A percentile compares a stretch with the other conserved stretches of the same genome.
phyloP scores from a whole-genome alignment of 2,113 vertebrate species.

The Crocuta crocuta region DNA sequence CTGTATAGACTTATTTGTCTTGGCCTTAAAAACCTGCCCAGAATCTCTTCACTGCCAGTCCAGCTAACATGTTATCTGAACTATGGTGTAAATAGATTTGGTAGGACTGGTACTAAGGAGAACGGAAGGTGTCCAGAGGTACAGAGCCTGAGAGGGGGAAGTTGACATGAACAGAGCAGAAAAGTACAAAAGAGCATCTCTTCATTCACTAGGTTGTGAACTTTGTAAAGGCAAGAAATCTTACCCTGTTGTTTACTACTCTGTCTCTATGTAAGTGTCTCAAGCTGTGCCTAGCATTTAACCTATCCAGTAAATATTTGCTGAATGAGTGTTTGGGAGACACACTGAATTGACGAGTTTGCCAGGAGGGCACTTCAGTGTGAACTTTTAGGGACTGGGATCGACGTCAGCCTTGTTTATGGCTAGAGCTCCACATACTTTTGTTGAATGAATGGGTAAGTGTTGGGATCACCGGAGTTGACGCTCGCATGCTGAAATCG shows the following conservation, averaged over 20 bases:
- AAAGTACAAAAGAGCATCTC: neutral
- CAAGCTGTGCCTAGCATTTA: neutral
- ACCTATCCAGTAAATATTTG: neutral
- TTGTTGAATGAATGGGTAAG: neutral
- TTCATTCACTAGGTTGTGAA: neutral
- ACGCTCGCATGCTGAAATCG: neutral
- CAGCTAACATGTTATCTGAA: neutral
- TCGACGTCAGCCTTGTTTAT: neutral
- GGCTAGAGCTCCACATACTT: neutral
- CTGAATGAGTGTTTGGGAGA: neutral
- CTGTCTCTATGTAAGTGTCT: neutral
- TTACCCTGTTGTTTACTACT: neutral
- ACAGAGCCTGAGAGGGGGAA: neutral
- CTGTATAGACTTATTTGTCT: neutral
- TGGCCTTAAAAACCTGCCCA: neutral
- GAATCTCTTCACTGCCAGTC: neutral
- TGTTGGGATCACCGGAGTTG: neutral
- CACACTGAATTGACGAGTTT: neutral
- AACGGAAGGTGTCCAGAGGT: neutral
- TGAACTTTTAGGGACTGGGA: neutral
- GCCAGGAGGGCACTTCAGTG: neutral
- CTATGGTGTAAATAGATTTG: neutral
- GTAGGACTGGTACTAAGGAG: neutral
- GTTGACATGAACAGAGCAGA: neutral
- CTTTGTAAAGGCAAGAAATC: neutral